Percentiles rank a stretch among this genome's conserved stretches.
Conservation (phyloP, 2,888 invertebrate species). For the Glyphotaelius pellucidus region DNA sequence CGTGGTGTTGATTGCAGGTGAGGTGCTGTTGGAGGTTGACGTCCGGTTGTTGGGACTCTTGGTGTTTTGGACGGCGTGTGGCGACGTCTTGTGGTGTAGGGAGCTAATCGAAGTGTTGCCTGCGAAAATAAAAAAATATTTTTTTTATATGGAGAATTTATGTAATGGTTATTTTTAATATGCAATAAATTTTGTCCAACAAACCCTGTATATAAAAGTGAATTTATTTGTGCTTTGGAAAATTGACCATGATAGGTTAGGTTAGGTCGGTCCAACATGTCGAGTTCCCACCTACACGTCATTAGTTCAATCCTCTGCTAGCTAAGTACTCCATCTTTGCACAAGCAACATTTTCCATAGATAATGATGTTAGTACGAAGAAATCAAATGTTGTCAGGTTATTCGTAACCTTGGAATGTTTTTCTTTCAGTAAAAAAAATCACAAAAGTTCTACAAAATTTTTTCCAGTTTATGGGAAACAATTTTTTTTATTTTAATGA, state of each 20-base stretch:
- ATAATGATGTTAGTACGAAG: no score
- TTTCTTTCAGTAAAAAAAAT: no score
- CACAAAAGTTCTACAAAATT: no score
- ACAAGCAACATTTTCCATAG: no score
- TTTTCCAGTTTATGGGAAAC: no score
- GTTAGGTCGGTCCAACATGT: no score
- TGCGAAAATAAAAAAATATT: slow-evolving; percentile 67
- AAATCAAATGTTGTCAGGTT: no score
- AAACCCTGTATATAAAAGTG: neutral
- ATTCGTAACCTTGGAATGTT: no score
- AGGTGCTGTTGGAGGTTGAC: neutral
- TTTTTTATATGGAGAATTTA: neutral
- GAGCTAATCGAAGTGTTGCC: slow-evolving; percentile 82
- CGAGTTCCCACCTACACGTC: no score
- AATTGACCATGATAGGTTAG: neutral
- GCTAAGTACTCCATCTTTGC: no score
- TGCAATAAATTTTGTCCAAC: neutral
- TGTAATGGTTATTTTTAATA: neutral
- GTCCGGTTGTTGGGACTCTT: neutral
- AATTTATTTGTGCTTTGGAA: neutral
- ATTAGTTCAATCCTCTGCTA: no score
- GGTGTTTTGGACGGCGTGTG: neutral
- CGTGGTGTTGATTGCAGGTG: neutral
- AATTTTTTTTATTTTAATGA: no score
- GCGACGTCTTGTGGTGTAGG: slow-evolving; percentile 73